phyloP scores from a whole-genome alignment of 30 jellyfish, hydroid and myxozoan species.

The Nemopilema nomurai region DNA sequence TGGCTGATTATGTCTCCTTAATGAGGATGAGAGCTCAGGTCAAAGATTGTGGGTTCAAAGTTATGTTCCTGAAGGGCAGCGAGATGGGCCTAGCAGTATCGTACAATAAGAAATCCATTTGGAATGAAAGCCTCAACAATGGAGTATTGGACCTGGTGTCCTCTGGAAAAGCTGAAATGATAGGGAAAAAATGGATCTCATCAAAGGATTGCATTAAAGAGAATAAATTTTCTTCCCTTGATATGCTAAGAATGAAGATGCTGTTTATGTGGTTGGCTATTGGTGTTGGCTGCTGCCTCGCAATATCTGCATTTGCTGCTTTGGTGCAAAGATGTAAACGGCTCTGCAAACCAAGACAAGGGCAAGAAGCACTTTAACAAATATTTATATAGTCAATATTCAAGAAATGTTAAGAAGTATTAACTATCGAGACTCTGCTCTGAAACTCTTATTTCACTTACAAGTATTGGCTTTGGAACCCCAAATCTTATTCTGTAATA shows the following conservation, averaged over 20 bases:
- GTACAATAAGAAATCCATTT: background rate
- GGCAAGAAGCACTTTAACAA: background rate
- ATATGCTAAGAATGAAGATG: background rate
- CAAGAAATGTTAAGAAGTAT: too few relatives aligned
- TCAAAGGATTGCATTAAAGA: background rate
- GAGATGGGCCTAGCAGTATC: background rate
- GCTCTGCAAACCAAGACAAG: background rate
- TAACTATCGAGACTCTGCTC: too few relatives aligned
- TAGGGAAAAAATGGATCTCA: background rate
- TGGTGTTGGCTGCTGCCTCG: background rate
- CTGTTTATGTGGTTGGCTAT: background rate
- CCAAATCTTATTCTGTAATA: too few relatives aligned
- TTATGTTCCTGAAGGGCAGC: background rate
- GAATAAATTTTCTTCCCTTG: background rate
- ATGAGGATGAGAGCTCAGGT: background rate
- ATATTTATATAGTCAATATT: too few relatives aligned
- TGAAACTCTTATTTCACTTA: too few relatives aligned
- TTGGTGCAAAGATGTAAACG: background rate
- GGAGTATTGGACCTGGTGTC: background rate
- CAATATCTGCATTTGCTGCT: background rate
- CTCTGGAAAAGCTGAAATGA: background rate
- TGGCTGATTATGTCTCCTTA: background rate
- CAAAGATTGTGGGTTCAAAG: background rate
- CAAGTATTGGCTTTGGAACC: too few relatives aligned
- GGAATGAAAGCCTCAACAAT: background rate